Percentiles rank a stretch among this genome's conserved stretches.
These are phyloP conservation scores for Brenthis hecate DNA, from an alignment of 2,888 invertebrate species.

Conservation along the genomic window DNA sequence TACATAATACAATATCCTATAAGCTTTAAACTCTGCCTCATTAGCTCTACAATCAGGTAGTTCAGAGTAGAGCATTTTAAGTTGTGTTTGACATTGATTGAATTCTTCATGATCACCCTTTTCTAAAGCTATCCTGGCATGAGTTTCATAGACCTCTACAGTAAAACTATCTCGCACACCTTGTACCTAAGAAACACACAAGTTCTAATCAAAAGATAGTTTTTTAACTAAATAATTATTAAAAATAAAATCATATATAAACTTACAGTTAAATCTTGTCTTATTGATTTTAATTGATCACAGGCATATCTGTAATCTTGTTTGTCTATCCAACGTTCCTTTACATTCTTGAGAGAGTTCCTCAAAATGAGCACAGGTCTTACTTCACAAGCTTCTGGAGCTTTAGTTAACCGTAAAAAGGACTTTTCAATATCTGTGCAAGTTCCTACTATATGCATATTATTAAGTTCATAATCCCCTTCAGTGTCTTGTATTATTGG, in stretches of 20 bases:
- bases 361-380: conserved; percentile 93
- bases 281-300: conserved; percentile 98
- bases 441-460: conserved; percentile 96
- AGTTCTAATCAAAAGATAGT: conserved; percentile 11
- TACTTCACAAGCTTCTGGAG: conserved; percentile 95
- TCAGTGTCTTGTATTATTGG: conserved; percentile 83
- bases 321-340: conserved; percentile 93
- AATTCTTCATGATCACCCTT: conserved; percentile 99
- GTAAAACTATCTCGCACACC: conserved; percentile 97
- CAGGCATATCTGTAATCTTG: conserved; percentile 98
- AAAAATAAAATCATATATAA: not conserved
- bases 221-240: not conserved
- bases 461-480: conserved; percentile 91
- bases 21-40: conserved; percentile 96
- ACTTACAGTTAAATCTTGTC: conserved; percentile 98
- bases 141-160: conserved; percentile 99
- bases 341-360: conserved; percentile 94
- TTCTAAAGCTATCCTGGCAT: conserved; percentile 98
- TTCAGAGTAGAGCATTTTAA: conserved; percentile 96
- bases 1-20: conserved; percentile 97
- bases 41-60: conserved; percentile 86
- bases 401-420: conserved; percentile 97
- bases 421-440: conserved; percentile 97
- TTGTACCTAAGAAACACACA: conserved; percentile 87
- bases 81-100: conserved; percentile 99